Base-by-base conservation (phyloP, 2,113 vertebrate species). In the Pygoscelis adeliae region DNA sequence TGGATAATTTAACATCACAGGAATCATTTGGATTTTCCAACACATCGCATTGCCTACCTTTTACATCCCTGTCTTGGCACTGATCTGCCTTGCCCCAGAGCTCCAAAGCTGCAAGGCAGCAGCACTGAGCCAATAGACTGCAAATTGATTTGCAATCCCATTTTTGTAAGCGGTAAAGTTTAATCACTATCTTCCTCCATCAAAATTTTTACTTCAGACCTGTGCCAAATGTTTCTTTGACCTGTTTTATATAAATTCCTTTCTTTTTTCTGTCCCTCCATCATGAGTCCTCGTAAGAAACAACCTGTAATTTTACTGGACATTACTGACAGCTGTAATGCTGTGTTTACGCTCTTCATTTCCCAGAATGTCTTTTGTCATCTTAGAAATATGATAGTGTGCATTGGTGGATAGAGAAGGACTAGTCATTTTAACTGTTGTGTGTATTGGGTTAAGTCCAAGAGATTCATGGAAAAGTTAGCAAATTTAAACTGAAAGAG, bases 371-470 rank as follows among this genome's bases (percentile, higher is more conserved):
- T 9, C 14, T 70, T 59, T 67, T 91, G 49, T 67, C 8, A 38
- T 56, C 19, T 76, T 29, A 67, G 50, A 76, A 83, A 55, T 62
- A n/a, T 5, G 11, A 21, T 6, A 15, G 15, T 6, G 11, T 38
- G 20, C 66, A 36, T 13, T 56, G 7, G 7, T 52, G 12, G 25
- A 9, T 56, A 71, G 40, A 70, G 50, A 9, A 82, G 18, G 36
- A 56, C 18, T 36, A 56, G 13, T 34, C 2, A 36, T 72, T 82
- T 55, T 47, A 65, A 65, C 25, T 36, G 4, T 47, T 74, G 23
- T 0, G 0, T 22, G 3, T 11, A 59, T 16, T 72, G 23, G 3
- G 73, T 81, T 78, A 44, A 59, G 2, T 38, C 63, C 21, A 53
- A 40, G 36, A 38, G 11, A 26, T 46, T 25, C 2, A 71, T 8